Base-by-base conservation (phyloP, 1,140 invertebrate species). In the Caenorhabditis tropicalis region DNA sequence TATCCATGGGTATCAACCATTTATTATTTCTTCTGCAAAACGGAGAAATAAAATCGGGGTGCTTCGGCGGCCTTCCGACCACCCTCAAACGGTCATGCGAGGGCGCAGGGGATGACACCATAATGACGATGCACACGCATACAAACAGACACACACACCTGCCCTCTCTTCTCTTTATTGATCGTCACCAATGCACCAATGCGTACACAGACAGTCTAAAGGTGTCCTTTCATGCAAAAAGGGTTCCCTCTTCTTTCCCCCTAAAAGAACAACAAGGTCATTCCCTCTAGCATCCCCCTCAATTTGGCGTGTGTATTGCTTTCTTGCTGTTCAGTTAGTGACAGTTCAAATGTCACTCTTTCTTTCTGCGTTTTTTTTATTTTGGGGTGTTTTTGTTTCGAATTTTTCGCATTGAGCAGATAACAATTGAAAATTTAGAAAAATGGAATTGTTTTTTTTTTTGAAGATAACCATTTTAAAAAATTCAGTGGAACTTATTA, bases 161-260 rank as follows among this genome's bases (percentile, higher is more conserved):
- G 27, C 58, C 15, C n/a, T 29, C 36, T 21, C 24, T 29, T 24
- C 65, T 43, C 19, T 74, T 39, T 74, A 74, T 74, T 74, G 65
- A 74, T 74, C 65, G 65, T 74, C 65, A 74, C n/a, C n/a, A 74
- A 74, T 74, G 65, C 65, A 74, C 65, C 65, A 74, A 74, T 74
- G 36, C 65, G 65, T n/a, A 46, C 36, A 74, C 16, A 74, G 21
- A 31, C 36, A 65, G 10, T 29, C 5, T 19, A n/a, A n/a, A 6
- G 0, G 15, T 9, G 1, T 2, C 29, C 27, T 29, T 58, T 16
- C 58, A n/a, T 65, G 29, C 15, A 19, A 9, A 10, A 12, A 31
- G 29, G 33, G 9, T 21, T 24, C 2, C 9, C 7, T n/a, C 65
- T n/a, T 31, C 19, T 36, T 36, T 36, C 65, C 65, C 43, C 43